phyloP scores from a whole-genome alignment of 1,140 invertebrate species.

The Drosophila pruinosa region DNA sequence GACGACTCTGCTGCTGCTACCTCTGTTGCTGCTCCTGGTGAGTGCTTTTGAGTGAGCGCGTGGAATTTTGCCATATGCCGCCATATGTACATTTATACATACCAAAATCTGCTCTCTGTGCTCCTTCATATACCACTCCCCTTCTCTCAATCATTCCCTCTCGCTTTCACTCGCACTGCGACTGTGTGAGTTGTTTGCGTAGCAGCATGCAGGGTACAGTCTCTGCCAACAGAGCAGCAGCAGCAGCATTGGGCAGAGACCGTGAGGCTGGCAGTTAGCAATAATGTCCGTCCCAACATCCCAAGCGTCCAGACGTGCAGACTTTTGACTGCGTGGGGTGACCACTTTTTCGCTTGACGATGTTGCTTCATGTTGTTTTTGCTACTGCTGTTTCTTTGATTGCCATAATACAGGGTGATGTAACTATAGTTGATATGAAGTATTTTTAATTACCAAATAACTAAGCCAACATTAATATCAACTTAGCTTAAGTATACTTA shows the following conservation, averaged over 20 bases:
- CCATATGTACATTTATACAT: slow-evolving; percentile 61
- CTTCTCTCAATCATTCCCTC: background rate
- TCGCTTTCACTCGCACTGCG: background rate
- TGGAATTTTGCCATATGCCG: slow-evolving; percentile 76
- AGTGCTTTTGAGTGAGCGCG: slow-evolving; percentile 61
- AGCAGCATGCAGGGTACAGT: slow-evolving; percentile 68
- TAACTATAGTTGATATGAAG: background rate
- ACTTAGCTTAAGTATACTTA: background rate
- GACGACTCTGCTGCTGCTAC: slow-evolving; percentile 15
- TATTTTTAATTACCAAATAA: background rate
- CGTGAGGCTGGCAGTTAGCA: slow-evolving; percentile 28
- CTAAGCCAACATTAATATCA: background rate
- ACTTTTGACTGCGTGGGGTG: slow-evolving; percentile 77
- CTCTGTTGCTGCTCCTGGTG: slow-evolving; percentile 29
- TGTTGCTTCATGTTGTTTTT: slow-evolving; percentile 43
- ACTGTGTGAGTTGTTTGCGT: slow-evolving; percentile 57
- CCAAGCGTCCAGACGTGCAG: slow-evolving; percentile 68
- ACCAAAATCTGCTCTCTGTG: slow-evolving; percentile 44
- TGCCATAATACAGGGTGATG: slow-evolving; percentile 66
- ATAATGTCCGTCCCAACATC: slow-evolving; percentile 66
- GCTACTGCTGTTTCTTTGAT: slow-evolving; percentile 66
- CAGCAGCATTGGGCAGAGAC: slow-evolving; percentile 21
- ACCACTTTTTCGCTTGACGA: slow-evolving; percentile 75
- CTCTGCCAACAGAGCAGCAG: slow-evolving; percentile 53
- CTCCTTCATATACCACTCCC: slow-evolving; percentile 13